Evolutionary conservation across 2,888 invertebrate species (phyloP).

Genomic region (Neoaliturus tenellus): DNA sequence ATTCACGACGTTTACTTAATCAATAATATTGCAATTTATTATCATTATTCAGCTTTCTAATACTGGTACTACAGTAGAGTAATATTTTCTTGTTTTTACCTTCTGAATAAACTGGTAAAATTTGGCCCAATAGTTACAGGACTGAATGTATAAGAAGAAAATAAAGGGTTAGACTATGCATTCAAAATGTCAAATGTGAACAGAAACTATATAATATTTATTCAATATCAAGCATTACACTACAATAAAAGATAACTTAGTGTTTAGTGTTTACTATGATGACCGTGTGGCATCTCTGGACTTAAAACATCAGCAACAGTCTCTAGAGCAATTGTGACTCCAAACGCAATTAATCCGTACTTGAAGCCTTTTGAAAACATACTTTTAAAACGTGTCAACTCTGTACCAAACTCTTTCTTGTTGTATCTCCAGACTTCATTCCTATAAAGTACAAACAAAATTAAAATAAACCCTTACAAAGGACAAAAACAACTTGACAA

Average conservation of each 20-base stretch:
- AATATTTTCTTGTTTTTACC: no score
- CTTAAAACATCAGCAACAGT: slow-evolving; percentile 57
- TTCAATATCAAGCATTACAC: slow-evolving; percentile 9
- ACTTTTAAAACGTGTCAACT: slow-evolving; percentile 71
- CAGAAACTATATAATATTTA: slow-evolving; percentile 17
- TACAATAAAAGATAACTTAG: not conserved
- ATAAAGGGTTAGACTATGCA: no score
- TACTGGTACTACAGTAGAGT: no score
- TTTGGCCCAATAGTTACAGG: no score
- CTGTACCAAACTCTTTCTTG: slow-evolving; percentile 77
- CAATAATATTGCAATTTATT: no score
- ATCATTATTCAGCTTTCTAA: no score
- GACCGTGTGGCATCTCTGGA: slow-evolving; percentile 61
- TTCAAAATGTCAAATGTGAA: no score
- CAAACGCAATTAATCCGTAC: slow-evolving; percentile 73
- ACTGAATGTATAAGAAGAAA: no score
- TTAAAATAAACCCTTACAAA: no score
- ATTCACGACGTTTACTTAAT: no score
- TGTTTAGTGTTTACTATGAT: slow-evolving; percentile 60
- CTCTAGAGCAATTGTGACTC: slow-evolving; percentile 68
- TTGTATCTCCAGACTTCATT: slow-evolving; percentile 92
- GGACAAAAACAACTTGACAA: no score
- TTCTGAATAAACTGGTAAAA: no score
- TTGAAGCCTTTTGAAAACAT: slow-evolving; percentile 73
- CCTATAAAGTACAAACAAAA: slow-evolving; percentile 75